phyloP scores from a whole-genome alignment of 2,888 invertebrate species.

The Xestia ashworthii region DNA sequence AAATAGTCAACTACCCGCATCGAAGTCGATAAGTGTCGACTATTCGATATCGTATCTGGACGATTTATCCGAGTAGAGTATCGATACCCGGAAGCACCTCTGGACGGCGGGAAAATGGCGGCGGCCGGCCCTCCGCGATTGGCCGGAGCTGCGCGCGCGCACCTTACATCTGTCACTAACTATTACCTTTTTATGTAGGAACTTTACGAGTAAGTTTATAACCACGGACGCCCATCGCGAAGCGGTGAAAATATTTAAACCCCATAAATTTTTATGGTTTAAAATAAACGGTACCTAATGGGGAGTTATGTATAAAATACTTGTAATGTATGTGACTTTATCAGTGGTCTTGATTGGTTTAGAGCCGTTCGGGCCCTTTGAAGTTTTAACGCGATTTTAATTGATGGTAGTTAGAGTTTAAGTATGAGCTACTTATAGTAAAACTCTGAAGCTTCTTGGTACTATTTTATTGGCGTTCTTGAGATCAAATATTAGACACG shows the following conservation, averaged over 20 bases:
- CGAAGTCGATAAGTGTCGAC: slow-evolving; percentile 70
- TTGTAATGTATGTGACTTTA: slow-evolving; percentile 79
- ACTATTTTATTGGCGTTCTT: slow-evolving; percentile 48
- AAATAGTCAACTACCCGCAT: slow-evolving; percentile 66
- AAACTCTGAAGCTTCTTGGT: slow-evolving; percentile 46
- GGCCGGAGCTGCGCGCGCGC: slow-evolving; percentile 72
- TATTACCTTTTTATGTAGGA: slow-evolving; percentile 78
- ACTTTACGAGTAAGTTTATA: slow-evolving; percentile 73
- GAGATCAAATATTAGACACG: slow-evolving; percentile 47
- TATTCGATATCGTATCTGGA: slow-evolving; percentile 68
- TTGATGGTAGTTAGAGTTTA: slow-evolving; percentile 70
- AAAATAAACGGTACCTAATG: slow-evolving; percentile 82
- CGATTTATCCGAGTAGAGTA: slow-evolving; percentile 70
- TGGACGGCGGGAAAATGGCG: slow-evolving; percentile 75
- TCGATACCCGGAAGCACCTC: slow-evolving; percentile 71
- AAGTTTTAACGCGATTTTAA: slow-evolving; percentile 74
- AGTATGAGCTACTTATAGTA: slow-evolving; percentile 63
- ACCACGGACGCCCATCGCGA: slow-evolving; percentile 73
- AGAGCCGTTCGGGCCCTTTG: slow-evolving; percentile 76
- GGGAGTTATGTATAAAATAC: slow-evolving; percentile 76
- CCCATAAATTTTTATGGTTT: slow-evolving; percentile 84
- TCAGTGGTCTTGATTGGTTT: slow-evolving; percentile 76
- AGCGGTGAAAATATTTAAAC: slow-evolving; percentile 86
- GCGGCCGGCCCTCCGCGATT: slow-evolving; percentile 69
- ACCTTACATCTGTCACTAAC: slow-evolving; percentile 77